Conservation (phyloP, 2,797 vertebrate species). For the Menidia menidia region DNA sequence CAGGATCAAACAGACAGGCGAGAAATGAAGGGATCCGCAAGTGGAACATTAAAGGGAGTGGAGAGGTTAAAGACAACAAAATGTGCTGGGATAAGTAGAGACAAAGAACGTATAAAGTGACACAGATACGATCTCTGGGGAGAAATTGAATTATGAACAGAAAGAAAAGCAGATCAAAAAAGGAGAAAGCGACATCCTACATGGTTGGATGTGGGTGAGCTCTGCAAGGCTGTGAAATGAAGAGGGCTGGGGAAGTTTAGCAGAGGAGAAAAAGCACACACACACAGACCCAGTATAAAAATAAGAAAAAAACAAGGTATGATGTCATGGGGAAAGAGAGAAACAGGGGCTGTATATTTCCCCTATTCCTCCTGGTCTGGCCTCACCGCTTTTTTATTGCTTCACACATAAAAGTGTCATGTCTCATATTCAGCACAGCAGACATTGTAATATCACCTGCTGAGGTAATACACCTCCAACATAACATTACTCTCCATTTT, state of each 20-base stretch:
- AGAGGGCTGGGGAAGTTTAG: slow-evolving; percentile 27
- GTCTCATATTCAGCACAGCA: slow-evolving; percentile 55
- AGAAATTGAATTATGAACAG: slow-evolving; percentile 24
- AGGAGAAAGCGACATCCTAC: slow-evolving; percentile 9
- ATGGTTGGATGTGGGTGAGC: slow-evolving; percentile 16
- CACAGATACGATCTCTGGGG: slow-evolving; percentile 56
- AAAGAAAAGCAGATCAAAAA: slow-evolving; percentile 36
- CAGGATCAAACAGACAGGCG: background rate
- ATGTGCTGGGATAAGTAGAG: slow-evolving; percentile 40
- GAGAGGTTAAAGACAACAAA: slow-evolving; percentile 46
- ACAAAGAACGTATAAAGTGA: slow-evolving; percentile 43
- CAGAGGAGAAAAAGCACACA: background rate
- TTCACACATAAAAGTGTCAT: slow-evolving; percentile 69
- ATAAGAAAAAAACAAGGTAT: slow-evolving; percentile 15
- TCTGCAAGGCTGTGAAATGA: slow-evolving; percentile 16
- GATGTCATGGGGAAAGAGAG: slow-evolving; percentile 40
- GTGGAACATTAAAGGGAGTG: slow-evolving; percentile 19
- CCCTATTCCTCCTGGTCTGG: slow-evolving; percentile 49
- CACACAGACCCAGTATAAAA: background rate
- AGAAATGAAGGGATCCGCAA: slow-evolving; percentile 15
- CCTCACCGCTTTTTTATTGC: slow-evolving; percentile 72
- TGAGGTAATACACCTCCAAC: slow-evolving; percentile 62
- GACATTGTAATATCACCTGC: slow-evolving; percentile 69
- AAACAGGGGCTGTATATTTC: slow-evolving; percentile 50
- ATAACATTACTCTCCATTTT: slow-evolving; percentile 43